phyloP scores from a whole-genome alignment of 2,888 invertebrate genomes.

The Caenorhabditis angaria region DNA sequence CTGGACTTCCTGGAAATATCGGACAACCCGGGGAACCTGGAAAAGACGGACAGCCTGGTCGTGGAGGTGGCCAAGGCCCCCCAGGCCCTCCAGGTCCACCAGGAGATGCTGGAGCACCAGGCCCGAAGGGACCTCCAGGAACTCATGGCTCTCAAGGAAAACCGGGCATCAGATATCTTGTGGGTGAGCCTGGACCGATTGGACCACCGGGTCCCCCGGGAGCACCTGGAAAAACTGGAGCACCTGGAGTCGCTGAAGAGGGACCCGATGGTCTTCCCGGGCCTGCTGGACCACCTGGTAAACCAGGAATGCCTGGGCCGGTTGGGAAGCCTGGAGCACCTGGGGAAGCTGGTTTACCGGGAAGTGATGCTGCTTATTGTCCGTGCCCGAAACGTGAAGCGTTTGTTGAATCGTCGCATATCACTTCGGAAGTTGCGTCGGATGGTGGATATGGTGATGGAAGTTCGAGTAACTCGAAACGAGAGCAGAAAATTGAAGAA shows the following conservation, averaged over 20 bases:
- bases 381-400: constrained; percentile 49
- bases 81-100: constrained; percentile 46
- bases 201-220: constrained; percentile 52
- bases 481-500: constrained; percentile 8
- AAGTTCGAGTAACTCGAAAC: constrained; percentile 21
- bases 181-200: constrained; percentile 41
- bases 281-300: constrained; percentile 52
- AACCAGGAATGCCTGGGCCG: constrained; percentile 53
- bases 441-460: constrained; percentile 38
- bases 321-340: constrained; percentile 50
- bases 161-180: constrained; percentile 40
- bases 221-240: constrained; percentile 42
- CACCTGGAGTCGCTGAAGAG: constrained; percentile 56
- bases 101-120: constrained; percentile 42
- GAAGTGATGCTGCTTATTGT: constrained; percentile 52
- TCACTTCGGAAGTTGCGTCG: constrained; percentile 17
- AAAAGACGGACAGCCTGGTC: constrained; percentile 43
- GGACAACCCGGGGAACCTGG: constrained; percentile 52
- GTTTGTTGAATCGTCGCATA: constrained; percentile 36
- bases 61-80: constrained; percentile 35
- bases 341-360: constrained; percentile 46
- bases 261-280: constrained; percentile 60
- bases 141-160: constrained; percentile 36
- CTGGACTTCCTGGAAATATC: constrained; percentile 34
- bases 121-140: constrained; percentile 36